Base-by-base conservation (phyloP, 2,113 vertebrate genomes). In the Campylorhamphus procurvoides region DNA sequence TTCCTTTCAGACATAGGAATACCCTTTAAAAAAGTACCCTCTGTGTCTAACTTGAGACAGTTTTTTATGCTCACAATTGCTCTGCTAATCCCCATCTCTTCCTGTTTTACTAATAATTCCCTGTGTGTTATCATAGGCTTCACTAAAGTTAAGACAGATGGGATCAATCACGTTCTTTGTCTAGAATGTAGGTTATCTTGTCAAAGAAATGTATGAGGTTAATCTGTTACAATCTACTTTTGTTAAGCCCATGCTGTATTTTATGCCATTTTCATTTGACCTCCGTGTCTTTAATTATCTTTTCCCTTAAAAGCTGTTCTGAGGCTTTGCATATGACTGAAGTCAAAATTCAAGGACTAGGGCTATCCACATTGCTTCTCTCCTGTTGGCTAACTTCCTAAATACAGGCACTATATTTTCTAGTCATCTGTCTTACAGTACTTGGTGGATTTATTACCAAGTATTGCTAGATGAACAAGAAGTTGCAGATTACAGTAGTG, bases 211-310 rank as follows among this genome's bases (percentile, higher is more conserved):
- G 18, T 66, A 93, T 72, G 67, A 94, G 83, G 76, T 93, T 95
- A 96, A 96, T 88, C 95, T 92, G 79, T 52, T 88, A 67, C 86
- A 90, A 97, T 84, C 95, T 90, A 67, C 86, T 97, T 96, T 90
- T 2, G 59, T 82, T 95, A 96, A 97, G 24, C 42, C 42, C 35
- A 23, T 33, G 75, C 59, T 86, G 72, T 90, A 74, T 94, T 96
- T 90, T 74, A 86, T 94, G 59, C 22, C 63, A 39, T 92, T 93
- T 93, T 93, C 63, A 74, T 92, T 88, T 94, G 92, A 96, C 68
- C 83, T 76, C 64, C 13, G 2, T 63, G 90, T 80, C 79, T 94
- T 93, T 93, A 86, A 93, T 94, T 77, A 88, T 88, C 37, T 92
- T 92, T 87, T 86, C 33, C 35, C 56, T 92, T 77, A 73, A 85